Percentiles rank a stretch among this genome's conserved stretches.
Evolutionary conservation across 2,113 vertebrate species (phyloP).

Genomic region (Brachypodius melanocephalos): DNA sequence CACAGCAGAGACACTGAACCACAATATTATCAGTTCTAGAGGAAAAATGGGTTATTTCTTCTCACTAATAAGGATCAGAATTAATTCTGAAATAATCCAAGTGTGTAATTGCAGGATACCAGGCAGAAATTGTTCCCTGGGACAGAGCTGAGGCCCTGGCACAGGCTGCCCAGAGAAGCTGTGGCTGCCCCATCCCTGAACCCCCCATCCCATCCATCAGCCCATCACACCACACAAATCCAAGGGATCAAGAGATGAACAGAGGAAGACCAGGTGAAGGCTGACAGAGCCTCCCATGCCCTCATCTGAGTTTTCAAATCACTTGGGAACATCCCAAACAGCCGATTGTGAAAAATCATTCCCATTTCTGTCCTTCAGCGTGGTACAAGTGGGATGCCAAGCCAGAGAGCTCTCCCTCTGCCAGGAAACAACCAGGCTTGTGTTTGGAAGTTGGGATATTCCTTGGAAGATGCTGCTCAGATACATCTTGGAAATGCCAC

Average conservation of each 20-base stretch:
- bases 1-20: background rate
- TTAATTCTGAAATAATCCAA: background rate
- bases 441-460: background rate
- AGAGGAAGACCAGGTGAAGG: background rate
- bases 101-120: background rate
- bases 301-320: background rate
- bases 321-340: background rate
- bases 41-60: background rate
- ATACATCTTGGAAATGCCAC: background rate
- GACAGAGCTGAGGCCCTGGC: background rate
- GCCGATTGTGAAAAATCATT: rapidly evolving
- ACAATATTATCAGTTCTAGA: background rate
- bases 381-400: background rate
- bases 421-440: background rate
- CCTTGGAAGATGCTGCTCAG: background rate
- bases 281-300: background rate
- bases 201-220: background rate
- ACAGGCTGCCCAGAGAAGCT: background rate
- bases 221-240: background rate
- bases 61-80: background rate
- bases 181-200: background rate
- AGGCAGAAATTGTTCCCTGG: background rate
- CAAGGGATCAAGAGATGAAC: background rate
- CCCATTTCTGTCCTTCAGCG: background rate
- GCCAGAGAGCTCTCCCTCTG: background rate